Evolutionary conservation across 2,888 invertebrate genomes (phyloP).

Genomic region (Ethmia dodecea): DNA sequence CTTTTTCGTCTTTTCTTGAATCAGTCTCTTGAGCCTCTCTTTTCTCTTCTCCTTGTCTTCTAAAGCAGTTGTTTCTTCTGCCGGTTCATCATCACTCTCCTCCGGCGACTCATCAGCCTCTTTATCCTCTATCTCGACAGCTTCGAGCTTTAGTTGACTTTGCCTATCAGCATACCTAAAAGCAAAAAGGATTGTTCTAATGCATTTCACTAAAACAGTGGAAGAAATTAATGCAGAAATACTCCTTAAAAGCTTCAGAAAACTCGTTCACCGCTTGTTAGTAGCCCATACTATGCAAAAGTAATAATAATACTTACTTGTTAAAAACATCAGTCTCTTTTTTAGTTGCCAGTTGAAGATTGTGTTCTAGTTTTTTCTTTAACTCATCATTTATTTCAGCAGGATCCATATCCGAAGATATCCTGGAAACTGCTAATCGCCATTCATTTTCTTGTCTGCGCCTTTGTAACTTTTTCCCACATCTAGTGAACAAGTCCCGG

Average conservation of each 20-base stretch:
- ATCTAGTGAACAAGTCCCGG: conserved; percentile 80
- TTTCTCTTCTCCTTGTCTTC: conserved; percentile 53
- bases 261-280: too few species aligned
- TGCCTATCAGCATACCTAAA: conserved; percentile 63
- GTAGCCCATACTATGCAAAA: too few species aligned
- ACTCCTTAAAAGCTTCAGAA: too few species aligned
- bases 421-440: conserved; percentile 74
- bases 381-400: conserved; percentile 74
- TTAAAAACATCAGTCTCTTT: conserved; percentile 75
- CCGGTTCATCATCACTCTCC: conserved; percentile 55
- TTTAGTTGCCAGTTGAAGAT: conserved; percentile 64
- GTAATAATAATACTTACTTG: conserved; percentile 73
- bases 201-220: too few species aligned
- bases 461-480: conserved; percentile 81
- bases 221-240: too few species aligned
- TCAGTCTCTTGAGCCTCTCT: conserved; percentile 45
- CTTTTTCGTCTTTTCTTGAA: conserved; percentile 49
- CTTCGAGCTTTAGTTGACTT: conserved; percentile 56
- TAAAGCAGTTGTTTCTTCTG: conserved; percentile 35
- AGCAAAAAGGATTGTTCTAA: too few species aligned
- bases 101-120: conserved; percentile 65
- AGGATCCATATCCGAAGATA: conserved; percentile 74
- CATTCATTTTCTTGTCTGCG: conserved; percentile 81
- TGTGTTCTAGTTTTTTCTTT: conserved; percentile 74
- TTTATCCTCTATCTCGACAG: conserved; percentile 61